A percentile compares a stretch with the other conserved stretches of the same genome.
Evolutionary conservation across 2,888 invertebrate genomes (phyloP).

Genomic region (Andrena flavipes): DNA sequence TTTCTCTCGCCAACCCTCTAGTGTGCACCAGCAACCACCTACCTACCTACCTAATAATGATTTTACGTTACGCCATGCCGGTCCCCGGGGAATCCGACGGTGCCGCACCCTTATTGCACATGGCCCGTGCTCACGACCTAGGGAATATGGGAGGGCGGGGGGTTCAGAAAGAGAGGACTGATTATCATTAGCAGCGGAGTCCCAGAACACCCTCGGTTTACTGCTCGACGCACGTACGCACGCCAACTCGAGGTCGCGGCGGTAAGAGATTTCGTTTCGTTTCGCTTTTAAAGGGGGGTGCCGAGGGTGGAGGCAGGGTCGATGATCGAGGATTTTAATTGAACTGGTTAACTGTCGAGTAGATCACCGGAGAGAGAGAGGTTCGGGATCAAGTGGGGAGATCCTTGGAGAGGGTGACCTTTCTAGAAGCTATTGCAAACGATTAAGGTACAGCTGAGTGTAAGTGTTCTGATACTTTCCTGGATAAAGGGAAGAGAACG

Average conservation of each 20-base stretch:
- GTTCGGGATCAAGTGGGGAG: background rate
- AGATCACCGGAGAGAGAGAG: background rate
- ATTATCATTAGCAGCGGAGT: constrained; percentile 82
- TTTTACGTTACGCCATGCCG: constrained; percentile 84
- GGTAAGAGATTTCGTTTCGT: constrained; percentile 47
- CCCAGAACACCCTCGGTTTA: constrained; percentile 72
- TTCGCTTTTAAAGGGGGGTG: background rate
- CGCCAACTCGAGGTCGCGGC: constrained; percentile 61
- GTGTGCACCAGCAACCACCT: constrained; percentile 77
- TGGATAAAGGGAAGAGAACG: background rate
- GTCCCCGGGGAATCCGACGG: constrained; percentile 83
- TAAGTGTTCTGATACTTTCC: background rate
- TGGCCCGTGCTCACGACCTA: constrained; percentile 79
- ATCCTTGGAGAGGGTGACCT: background rate
- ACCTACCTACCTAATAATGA: constrained; percentile 84
- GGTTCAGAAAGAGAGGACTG: constrained; percentile 73
- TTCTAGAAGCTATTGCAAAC: background rate
- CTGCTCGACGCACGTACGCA: constrained; percentile 68
- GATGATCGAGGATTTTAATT: constrained; percentile 28
- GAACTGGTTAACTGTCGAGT: constrained; percentile 16
- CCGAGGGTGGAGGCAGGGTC: background rate
- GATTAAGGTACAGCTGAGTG: background rate
- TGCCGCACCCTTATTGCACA: constrained; percentile 85
- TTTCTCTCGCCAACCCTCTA: constrained; percentile 69
- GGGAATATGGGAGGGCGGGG: constrained; percentile 56